These are phyloP conservation scores for Podiceps cristatus DNA, from an alignment of 2,113 vertebrate species.

Conservation along the genomic window DNA sequence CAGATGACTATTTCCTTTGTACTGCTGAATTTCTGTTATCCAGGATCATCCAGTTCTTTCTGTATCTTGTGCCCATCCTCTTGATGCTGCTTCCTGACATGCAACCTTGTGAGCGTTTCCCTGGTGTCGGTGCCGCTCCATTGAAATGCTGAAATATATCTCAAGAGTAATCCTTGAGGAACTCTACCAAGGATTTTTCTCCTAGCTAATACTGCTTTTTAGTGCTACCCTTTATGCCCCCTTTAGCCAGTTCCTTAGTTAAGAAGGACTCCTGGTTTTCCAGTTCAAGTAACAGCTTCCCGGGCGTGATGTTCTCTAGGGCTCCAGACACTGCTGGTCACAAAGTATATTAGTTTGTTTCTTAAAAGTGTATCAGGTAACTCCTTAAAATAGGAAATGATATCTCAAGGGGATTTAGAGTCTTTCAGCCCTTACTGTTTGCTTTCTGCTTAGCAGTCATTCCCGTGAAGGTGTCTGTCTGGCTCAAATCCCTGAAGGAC, in stretches of 20 bases:
- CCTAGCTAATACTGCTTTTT: not conserved
- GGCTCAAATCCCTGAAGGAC: not conserved
- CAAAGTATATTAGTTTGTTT: not conserved
- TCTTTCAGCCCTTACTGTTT: not conserved
- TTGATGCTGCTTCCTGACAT: not conserved
- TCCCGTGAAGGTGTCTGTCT: not conserved
- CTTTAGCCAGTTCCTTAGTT: not conserved
- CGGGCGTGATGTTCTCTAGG: not conserved
- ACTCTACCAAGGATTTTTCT: not conserved
- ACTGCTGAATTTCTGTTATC: not conserved
- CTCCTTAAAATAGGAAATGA: not conserved
- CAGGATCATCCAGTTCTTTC: not conserved
- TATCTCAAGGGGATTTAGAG: not conserved
- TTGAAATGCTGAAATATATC: not conserved
- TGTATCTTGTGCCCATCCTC: not conserved
- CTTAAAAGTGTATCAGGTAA: not conserved
- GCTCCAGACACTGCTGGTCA: not conserved
- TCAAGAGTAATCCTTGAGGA: not conserved
- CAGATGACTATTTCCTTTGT: not conserved
- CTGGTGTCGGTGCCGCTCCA: not conserved
- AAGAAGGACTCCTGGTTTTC: not conserved
- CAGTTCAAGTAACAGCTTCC: not conserved
- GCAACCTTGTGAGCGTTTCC: not conserved
- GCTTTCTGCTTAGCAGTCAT: not conserved
- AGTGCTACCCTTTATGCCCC: not conserved